These are phyloP conservation scores for Temnothorax rugatulus DNA, from an alignment of 2,888 invertebrate genomes.

Conservation along the genomic window DNA sequence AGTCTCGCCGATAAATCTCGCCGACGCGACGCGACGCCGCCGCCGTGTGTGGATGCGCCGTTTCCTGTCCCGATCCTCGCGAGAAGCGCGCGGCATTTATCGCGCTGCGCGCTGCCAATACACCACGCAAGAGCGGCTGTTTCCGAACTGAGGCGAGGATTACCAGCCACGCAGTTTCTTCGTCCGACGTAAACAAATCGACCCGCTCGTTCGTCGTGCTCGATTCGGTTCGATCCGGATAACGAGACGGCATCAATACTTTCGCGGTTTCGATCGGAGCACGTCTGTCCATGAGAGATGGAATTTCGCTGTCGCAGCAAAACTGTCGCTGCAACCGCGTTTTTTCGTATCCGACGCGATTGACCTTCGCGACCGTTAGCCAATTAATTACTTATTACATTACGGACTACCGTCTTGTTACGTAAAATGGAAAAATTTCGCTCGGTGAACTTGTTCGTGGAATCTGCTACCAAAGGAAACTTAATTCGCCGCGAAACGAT, in stretches of 20 bases:
- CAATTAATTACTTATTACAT: constrained; percentile 10
- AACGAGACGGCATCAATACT: constrained; percentile 40
- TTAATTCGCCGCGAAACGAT: background rate
- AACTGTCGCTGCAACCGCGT: background rate
- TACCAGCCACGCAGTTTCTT: constrained; percentile 32
- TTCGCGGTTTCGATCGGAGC: constrained; percentile 31
- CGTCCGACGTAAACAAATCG: constrained; percentile 44
- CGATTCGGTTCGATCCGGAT: constrained; percentile 30
- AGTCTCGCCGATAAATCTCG: constrained; percentile 52
- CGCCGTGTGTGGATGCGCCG: constrained; percentile 43
- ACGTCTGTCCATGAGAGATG: background rate
- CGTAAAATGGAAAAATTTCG: background rate
- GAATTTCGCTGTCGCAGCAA: background rate
- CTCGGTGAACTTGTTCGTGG: background rate
- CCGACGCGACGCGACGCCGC: constrained; percentile 37
- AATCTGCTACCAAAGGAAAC: background rate
- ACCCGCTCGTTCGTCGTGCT: background rate
- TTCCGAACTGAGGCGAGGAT: constrained; percentile 29
- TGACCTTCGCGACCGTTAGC: background rate
- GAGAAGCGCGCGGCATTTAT: constrained; percentile 42
- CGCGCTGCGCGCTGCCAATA: constrained; percentile 49
- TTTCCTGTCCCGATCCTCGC: constrained; percentile 53
- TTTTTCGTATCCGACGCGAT: background rate
- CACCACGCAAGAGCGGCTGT: constrained; percentile 3
- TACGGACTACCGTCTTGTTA: background rate